These are phyloP conservation scores for Sinocyclocheilus rhinocerous DNA, from an alignment of 2,113 vertebrate species.

Conservation along the genomic window DNA sequence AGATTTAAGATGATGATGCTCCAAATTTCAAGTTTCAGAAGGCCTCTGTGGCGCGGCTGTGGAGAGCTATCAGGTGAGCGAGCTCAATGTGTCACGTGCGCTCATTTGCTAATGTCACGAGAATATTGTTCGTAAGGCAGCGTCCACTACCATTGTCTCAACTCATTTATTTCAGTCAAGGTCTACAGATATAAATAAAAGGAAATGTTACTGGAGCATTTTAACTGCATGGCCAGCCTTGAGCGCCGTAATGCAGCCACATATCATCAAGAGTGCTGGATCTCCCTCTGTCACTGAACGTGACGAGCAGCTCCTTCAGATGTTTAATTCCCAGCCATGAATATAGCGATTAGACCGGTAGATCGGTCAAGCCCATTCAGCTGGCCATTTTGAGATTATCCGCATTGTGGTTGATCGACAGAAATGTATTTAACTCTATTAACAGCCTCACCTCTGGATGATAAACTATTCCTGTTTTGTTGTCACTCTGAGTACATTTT, in stretches of 20 bases:
- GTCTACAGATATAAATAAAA: conserved; percentile 84
- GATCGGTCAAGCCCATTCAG: too few species aligned
- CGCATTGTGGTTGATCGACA: too few species aligned
- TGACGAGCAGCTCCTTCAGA: conserved; percentile 74
- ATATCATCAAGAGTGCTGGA: conserved; percentile 84
- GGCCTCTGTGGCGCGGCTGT: conserved; percentile 23
- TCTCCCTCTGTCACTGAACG: conserved; percentile 76
- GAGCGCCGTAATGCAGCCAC: conserved; percentile 80
- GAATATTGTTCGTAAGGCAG: conserved; percentile 78
- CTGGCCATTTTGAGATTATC: too few species aligned
- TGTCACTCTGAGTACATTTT: too few species aligned
- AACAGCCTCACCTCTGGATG: too few species aligned
- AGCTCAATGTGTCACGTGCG: conserved; percentile 45
- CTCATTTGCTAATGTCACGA: conserved; percentile 67
- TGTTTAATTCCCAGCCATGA: conserved; percentile 74
- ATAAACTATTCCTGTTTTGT: too few species aligned
- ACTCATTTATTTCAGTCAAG: conserved; percentile 84
- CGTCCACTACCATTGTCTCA: conserved; percentile 77
- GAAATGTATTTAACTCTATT: too few species aligned
- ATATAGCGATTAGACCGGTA: conserved; percentile 62
- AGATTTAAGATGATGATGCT: conserved; percentile 79
- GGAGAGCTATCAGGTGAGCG: neutral
- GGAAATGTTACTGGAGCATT: conserved; percentile 81
- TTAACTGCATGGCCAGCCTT: conserved; percentile 78
- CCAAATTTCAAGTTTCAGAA: conserved; percentile 73